Percentiles rank a stretch among this genome's conserved stretches.
phyloP scores from a whole-genome alignment of 1,140 invertebrate genomes.

The Saxidomus purpurata region DNA sequence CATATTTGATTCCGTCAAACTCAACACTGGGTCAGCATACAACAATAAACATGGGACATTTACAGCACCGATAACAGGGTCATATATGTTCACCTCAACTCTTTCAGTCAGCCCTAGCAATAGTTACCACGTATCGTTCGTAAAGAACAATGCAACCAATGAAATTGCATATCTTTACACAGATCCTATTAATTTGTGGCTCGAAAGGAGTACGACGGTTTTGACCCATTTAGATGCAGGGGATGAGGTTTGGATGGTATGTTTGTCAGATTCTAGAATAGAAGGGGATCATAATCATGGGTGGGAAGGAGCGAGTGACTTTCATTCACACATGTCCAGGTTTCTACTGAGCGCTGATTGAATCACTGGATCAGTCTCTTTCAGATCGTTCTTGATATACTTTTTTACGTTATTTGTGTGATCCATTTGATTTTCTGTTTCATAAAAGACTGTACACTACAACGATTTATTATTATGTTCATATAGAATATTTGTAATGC shows the following conservation, averaged over 20 bases:
- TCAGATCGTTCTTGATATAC: too few relatives aligned
- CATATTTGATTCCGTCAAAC: conserved; percentile 31
- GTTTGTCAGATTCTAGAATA: conserved; percentile 4
- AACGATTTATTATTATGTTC: too few relatives aligned
- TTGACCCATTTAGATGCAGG: conserved; percentile 18
- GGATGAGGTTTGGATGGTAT: conserved; percentile 42
- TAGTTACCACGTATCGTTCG: conserved; percentile 12
- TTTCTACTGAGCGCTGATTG: conserved; percentile 19
- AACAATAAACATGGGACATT: conserved; percentile 32
- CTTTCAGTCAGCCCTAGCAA: not conserved
- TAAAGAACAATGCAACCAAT: not conserved
- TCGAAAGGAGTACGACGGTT: conserved; percentile 31
- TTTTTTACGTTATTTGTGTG: too few relatives aligned
- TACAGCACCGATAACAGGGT: conserved; percentile 25
- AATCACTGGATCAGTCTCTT: too few relatives aligned
- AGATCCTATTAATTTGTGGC: not conserved
- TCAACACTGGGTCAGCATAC: conserved; percentile 23
- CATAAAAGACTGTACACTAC: too few relatives aligned
- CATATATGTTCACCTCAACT: conserved; percentile 29
- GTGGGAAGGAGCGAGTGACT: conserved; percentile 25
- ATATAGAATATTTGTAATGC: too few relatives aligned
- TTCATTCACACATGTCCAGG: conserved; percentile 40
- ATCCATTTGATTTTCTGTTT: too few relatives aligned
- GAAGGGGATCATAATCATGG: conserved; percentile 24
- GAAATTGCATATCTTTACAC: conserved; percentile 30